phyloP scores from a whole-genome alignment of 2,113 vertebrate species.

The Corythornis madagascariensis region DNA sequence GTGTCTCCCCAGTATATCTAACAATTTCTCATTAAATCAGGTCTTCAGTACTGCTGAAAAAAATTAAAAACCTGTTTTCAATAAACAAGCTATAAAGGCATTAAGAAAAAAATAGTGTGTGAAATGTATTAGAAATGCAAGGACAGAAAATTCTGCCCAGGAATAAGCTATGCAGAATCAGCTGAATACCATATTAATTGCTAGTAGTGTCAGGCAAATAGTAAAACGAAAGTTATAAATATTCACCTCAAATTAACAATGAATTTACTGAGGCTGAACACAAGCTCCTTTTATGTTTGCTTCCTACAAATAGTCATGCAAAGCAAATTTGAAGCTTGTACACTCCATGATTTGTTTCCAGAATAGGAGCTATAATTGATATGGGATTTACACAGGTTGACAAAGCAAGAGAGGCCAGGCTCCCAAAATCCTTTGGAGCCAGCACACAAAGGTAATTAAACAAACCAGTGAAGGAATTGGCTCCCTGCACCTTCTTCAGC shows the following conservation, averaged over 20 bases:
- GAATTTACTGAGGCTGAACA: constrained; percentile 29
- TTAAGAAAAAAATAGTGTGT: constrained; percentile 2
- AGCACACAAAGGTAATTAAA: constrained; percentile 41
- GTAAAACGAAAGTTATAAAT: constrained; percentile 52
- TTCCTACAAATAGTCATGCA: constrained; percentile 42
- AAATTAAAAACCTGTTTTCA: constrained; percentile 55
- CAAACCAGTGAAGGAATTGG: neutral
- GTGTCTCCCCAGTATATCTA: constrained; percentile 22
- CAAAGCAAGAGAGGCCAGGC: neutral
- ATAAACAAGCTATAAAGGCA: constrained; percentile 60
- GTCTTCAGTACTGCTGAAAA: constrained; percentile 29
- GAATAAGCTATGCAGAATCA: neutral
- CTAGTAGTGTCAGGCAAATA: neutral
- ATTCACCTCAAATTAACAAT: constrained; percentile 51
- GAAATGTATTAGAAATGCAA: neutral
- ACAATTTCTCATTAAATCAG: constrained; percentile 63
- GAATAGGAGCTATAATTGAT: constrained; percentile 41
- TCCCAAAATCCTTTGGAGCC: constrained; percentile 32
- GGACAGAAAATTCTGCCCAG: constrained; percentile 27
- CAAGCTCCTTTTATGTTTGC: constrained; percentile 19
- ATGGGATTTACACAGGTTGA: constrained; percentile 11
- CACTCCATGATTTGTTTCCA: constrained; percentile 8
- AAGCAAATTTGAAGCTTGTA: constrained; percentile 23
- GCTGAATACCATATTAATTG: constrained; percentile 8
- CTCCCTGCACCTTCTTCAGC: constrained; percentile 18